Evolutionary conservation across 2,113 vertebrate genomes (phyloP).

Genomic region (Neolamprologus tretocephalus): DNA sequence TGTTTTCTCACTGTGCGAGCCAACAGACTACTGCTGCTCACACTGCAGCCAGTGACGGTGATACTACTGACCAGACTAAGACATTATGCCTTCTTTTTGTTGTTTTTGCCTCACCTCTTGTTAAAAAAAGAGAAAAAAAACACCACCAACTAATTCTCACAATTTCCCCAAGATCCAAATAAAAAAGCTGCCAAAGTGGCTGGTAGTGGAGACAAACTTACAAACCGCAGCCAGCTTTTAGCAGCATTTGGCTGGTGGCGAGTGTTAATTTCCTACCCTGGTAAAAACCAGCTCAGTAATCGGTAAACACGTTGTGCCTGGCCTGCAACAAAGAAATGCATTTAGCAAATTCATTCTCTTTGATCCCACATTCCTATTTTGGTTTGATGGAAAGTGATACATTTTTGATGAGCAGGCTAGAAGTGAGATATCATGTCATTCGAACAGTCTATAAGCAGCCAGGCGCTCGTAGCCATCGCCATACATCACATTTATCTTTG

Average conservation of each 20-base stretch:
- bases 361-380: constrained; percentile 12
- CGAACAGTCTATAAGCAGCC: neutral
- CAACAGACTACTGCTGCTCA: constrained; percentile 34
- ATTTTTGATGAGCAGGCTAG: constrained; percentile 23
- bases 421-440: constrained; percentile 2
- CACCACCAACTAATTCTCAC: neutral
- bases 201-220: constrained; percentile 15
- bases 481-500: constrained; percentile 13
- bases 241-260: constrained; percentile 28
- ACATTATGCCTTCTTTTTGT: neutral
- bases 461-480: neutral
- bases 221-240: constrained; percentile 34
- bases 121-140: neutral
- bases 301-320: constrained; percentile 27
- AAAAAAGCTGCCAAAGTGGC: constrained; percentile 22
- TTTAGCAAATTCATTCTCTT: constrained; percentile 35
- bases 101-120: neutral
- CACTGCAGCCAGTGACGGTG: constrained; percentile 16
- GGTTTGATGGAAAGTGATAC: neutral
- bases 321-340: constrained; percentile 38
- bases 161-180: constrained; percentile 16
- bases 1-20: constrained; percentile 47
- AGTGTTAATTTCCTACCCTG: constrained; percentile 35
- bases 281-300: constrained; percentile 45
- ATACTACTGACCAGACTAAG: neutral